Evolutionary conservation across 2,797 vertebrate genomes (phyloP), one percentile per base, ranked within the genome.

Genomic region (Carduelis carduelis): DNA sequence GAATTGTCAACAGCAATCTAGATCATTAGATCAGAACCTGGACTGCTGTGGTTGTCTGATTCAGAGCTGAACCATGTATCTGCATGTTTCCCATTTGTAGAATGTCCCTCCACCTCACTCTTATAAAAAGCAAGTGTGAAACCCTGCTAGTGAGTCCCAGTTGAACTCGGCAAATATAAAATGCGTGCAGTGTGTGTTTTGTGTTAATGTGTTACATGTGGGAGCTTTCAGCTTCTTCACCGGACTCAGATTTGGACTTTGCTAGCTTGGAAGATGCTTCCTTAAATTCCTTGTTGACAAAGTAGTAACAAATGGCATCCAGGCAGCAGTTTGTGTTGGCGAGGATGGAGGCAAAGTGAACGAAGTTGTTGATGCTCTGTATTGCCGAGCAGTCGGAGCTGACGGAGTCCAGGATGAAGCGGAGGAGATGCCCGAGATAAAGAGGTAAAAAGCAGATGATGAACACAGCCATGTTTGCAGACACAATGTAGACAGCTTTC

Each of bases 301-400:
- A 97, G 74, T 98, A 98, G 93, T 98, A 98, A 37, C 97, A 98
- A 32, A 97, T 66, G 26, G 97, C 98, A 82, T 98, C 98, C n/a
- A 98, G 97, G 79, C 97, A 98, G 95, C 98, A 99, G 95, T 99
- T 99, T 6, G 97, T 97, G 61, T 98, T 97, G 55, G 97, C 97
- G 3, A 99, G 91, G 82, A 98, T 97, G 32, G 98, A 95, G 21
- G 98, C 30, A 0, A 98, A 43, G 94, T 99, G 98, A 6, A 98
- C 72, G 20, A 98, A 98, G 24, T 98, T 71, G 78, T 97, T 98
- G 68, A 98, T 96, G 4, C 52, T 76, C 52, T 35, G 49, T 89
- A 82, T 87, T 3, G 47, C 14, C 7, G 24, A 8, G 69, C 98
- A 98, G 88, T 96, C 90, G 63, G 98, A 98, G 34, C 91, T 34